These are phyloP conservation scores for Meteorus sp. DNA, from an alignment of 1,140 invertebrate genomes.

Conservation along the genomic window DNA sequence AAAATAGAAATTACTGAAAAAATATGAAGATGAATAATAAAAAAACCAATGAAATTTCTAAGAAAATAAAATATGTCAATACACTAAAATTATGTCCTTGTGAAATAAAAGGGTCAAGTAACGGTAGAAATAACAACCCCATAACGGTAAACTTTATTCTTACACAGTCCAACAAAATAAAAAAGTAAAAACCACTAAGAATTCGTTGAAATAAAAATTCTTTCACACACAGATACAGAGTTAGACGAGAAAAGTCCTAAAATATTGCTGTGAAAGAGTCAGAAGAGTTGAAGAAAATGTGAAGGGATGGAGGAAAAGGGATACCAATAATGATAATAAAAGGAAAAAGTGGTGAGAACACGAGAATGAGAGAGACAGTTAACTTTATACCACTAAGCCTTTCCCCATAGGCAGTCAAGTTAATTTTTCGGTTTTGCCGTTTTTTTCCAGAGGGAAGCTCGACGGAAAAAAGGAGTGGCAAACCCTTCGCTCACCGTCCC, in stretches of 20 bases:
- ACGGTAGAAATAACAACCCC: background rate
- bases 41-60: no score
- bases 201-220: no score
- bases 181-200: background rate
- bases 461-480: conserved; percentile 12
- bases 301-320: background rate
- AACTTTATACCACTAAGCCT: conserved; percentile 45
- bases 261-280: background rate
- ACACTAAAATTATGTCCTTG: background rate
- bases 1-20: no score
- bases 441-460: background rate
- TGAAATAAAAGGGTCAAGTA: background rate
- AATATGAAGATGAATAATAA: no score
- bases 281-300: conserved; percentile 2
- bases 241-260: background rate
- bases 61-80: no score
- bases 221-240: no score
- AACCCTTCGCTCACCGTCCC: conserved; percentile 32
- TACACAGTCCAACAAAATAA: background rate
- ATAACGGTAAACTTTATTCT: background rate
- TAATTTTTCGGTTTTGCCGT: conserved; percentile 39
- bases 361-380: conserved; percentile 34
- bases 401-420: conserved; percentile 45
- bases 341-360: conserved; percentile 7
- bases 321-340: background rate